phyloP scores from a whole-genome alignment of 1,140 invertebrate genomes.

The Sinonovacula constricta region DNA sequence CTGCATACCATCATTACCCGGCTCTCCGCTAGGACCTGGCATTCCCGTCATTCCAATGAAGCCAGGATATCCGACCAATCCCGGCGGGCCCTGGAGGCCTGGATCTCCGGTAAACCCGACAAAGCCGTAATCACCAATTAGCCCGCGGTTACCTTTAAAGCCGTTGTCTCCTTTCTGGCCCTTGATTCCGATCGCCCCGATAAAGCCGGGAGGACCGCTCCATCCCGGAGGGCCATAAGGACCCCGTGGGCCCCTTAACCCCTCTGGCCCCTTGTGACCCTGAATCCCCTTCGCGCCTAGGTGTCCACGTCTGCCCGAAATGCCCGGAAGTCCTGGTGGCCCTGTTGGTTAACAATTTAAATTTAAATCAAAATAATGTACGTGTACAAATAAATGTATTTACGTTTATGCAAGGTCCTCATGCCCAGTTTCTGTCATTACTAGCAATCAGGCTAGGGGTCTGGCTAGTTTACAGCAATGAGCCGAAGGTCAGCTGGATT shows the following conservation, averaged over 20 bases:
- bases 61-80: slow-evolving; percentile 16
- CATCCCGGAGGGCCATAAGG: slow-evolving; percentile 35
- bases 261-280: slow-evolving; percentile 2
- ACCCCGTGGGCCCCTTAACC: slow-evolving; percentile 23
- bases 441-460: neutral
- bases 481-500: neutral
- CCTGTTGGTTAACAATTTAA: slow-evolving; percentile 8
- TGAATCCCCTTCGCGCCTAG: slow-evolving; percentile 15
- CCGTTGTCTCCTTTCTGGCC: slow-evolving; percentile 26
- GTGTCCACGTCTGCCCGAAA: slow-evolving; percentile 8
- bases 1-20: neutral
- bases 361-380: neutral
- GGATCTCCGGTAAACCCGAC: slow-evolving; percentile 22
- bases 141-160: slow-evolving; percentile 5
- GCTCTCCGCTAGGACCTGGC: slow-evolving; percentile 14
- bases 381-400: neutral
- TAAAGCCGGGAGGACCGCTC: slow-evolving; percentile 18
- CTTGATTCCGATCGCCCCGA: neutral
- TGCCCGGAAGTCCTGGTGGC: neutral
- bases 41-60: slow-evolving; percentile 30
- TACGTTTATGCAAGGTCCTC: neutral
- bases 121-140: slow-evolving; percentile 9
- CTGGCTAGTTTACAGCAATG: neutral
- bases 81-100: slow-evolving; percentile 12
- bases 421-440: neutral